Conservation (phyloP, 2,888 invertebrate genomes). For the Heterodera filipjevi region DNA sequence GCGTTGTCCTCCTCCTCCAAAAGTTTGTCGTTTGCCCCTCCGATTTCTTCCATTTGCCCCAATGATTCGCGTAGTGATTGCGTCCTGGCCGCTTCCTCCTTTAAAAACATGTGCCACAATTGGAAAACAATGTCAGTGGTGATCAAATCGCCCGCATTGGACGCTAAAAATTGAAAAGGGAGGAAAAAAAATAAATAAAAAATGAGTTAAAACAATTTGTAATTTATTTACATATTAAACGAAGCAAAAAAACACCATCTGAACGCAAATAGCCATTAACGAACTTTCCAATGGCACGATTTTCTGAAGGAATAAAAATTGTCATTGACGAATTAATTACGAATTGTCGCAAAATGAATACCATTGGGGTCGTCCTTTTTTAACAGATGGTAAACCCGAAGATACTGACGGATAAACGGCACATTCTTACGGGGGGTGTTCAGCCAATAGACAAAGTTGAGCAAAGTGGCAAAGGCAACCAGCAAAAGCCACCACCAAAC, state of each 20-base stretch:
- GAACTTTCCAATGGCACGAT: conserved; percentile 50
- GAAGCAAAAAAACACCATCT: conserved; percentile 61
- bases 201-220: neutral
- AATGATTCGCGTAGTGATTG: neutral
- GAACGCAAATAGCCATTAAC: conserved; percentile 50
- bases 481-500: conserved; percentile 70
- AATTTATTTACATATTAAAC: conserved; percentile 44
- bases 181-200: neutral
- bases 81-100: conserved; percentile 32
- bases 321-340: neutral
- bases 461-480: conserved; percentile 67
- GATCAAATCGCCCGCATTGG: conserved; percentile 64
- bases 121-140: conserved; percentile 58
- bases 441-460: conserved; percentile 68
- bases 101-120: conserved; percentile 58
- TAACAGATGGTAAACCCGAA: conserved; percentile 53
- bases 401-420: conserved; percentile 57
- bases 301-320: conserved; percentile 40
- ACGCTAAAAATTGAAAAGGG: too few species aligned
- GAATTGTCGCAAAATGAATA: neutral
- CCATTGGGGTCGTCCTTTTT: conserved; percentile 45
- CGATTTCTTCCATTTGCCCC: neutral
- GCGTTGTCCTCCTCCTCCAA: conserved; percentile 8
- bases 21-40: neutral
- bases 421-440: conserved; percentile 46